Percentiles rank a stretch among this genome's conserved stretches.
Evolutionary conservation across 2,113 vertebrate genomes (phyloP).

Genomic region (Otocyon megalotis): DNA sequence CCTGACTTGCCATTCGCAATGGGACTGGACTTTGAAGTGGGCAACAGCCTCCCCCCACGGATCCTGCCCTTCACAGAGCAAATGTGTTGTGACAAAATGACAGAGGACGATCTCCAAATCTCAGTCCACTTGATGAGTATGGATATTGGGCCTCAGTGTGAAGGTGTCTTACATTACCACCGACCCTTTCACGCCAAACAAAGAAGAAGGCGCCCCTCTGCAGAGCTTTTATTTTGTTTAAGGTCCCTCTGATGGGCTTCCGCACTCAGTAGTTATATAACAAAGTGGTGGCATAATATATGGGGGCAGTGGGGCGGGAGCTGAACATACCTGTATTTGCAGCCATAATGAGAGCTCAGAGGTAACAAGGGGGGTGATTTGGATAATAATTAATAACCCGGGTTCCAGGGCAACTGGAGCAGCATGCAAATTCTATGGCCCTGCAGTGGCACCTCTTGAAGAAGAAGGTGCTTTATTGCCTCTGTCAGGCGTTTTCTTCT

Average conservation of each 20-base stretch:
- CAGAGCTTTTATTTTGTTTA: conserved; percentile 65
- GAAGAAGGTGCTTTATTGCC: conserved; percentile 76
- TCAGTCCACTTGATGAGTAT: background rate
- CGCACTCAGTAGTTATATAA: conserved; percentile 28
- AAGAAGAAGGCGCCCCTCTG: conserved; percentile 15
- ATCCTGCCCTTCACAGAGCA: background rate
- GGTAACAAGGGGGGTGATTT: conserved; percentile 60
- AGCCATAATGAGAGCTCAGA: conserved; percentile 66
- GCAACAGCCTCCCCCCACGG: background rate
- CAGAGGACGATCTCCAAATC: background rate
- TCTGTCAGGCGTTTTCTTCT: conserved; percentile 66
- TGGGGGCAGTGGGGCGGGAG: conserved; percentile 38
- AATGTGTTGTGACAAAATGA: conserved; percentile 37
- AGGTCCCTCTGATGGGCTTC: conserved; percentile 63
- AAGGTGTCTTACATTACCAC: background rate
- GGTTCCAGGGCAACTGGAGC: background rate
- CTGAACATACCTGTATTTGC: conserved; percentile 51
- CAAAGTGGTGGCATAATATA: conserved; percentile 68
- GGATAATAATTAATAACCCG: conserved; percentile 74
- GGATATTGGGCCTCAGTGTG: background rate
- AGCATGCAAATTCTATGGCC: conserved; percentile 62
- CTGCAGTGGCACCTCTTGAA: conserved; percentile 65
- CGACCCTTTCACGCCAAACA: conserved; percentile 20
- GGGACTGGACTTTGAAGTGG: background rate
- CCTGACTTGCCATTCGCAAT: background rate